Evolutionary conservation across 2,113 vertebrate genomes (phyloP).

Genomic region (Symphodus melops): DNA sequence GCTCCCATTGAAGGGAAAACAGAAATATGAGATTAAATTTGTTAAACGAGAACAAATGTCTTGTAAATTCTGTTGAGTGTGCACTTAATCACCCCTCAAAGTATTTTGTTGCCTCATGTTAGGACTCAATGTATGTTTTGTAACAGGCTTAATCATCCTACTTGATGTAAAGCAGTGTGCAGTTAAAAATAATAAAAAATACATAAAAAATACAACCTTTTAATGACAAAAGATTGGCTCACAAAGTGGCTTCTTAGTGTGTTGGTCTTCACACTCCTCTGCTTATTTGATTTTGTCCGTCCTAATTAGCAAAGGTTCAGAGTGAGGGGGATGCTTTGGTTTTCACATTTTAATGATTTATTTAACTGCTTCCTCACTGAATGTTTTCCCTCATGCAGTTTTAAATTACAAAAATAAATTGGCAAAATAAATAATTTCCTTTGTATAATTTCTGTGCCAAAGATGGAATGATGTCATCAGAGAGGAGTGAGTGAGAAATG

Average conservation of each 20-base stretch:
- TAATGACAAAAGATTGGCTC: constrained; percentile 51
- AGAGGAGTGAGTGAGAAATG: background rate
- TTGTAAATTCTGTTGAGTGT: background rate
- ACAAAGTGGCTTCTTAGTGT: constrained; percentile 40
- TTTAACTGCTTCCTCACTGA: background rate
- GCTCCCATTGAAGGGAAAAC: background rate
- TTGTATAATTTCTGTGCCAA: constrained; percentile 50
- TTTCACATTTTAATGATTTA: constrained; percentile 2
- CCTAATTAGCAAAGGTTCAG: constrained; percentile 29
- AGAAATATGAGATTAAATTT: background rate
- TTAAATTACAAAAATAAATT: background rate
- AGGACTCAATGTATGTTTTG: constrained; percentile 6
- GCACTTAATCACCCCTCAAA: background rate
- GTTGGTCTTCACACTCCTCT: constrained; percentile 30
- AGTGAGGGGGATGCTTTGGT: background rate
- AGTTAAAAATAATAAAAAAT: background rate
- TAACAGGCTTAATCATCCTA: background rate
- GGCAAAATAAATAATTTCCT: background rate
- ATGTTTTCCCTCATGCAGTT: background rate
- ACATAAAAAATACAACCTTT: no score
- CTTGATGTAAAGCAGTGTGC: background rate
- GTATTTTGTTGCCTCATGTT: constrained; percentile 15
- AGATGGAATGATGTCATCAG: constrained; percentile 20
- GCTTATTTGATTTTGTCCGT: constrained; percentile 49
- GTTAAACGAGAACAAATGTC: background rate